Base-by-base conservation (phyloP, 2,113 vertebrate species). In the Sylvicapra grimmia region DNA sequence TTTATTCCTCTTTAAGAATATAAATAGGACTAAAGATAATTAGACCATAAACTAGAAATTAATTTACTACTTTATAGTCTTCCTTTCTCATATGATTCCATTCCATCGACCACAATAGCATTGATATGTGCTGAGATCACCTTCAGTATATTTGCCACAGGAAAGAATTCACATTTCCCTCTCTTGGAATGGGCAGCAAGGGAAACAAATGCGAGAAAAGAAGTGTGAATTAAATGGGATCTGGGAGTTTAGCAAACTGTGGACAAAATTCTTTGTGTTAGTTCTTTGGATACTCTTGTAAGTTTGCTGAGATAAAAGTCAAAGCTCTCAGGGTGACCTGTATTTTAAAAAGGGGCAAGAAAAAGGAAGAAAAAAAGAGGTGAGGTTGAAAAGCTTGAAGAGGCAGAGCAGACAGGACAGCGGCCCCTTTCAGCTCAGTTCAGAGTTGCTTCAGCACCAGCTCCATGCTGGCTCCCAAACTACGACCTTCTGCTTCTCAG, bases 51-150 rank as follows among this genome's bases (percentile, higher is more conserved):
- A 21, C 27, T 36, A 44, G 51, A 44, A 49, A 47, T 47, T 54
- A 33, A 88, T 79, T 59, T 49, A 27, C 23, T 29, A 4, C 19
- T 15, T 11, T 11, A 8, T 44, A 49, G 11, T 89, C 25, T 36
- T 87, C 29, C 16, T 77, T 85, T 82, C 8, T 19, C n/a, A n/a
- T 59, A 12, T 5, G 61, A 40, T 23, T 84, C n/a, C 15, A 18
- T 36, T 29, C 49, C 33, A 8, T 3, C 0, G 2, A 75, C 15
- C 27, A 3, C 6, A 4, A 27, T 0, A 4, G 29, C 53, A 27
- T 0, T 31, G 18, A 12, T 40, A 36, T 6, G 5, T 51, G 16
- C 33, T 3, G 7, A 92, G 79, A 29, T 36, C 25, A 16, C 63
- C 13, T 25, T 49, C 31, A 0, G 31, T 3, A 11, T 23, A 7